Evolutionary conservation across 2,113 vertebrate species (phyloP), one percentile per base, ranked within the genome.

Genomic region (Gobio gobio): DNA sequence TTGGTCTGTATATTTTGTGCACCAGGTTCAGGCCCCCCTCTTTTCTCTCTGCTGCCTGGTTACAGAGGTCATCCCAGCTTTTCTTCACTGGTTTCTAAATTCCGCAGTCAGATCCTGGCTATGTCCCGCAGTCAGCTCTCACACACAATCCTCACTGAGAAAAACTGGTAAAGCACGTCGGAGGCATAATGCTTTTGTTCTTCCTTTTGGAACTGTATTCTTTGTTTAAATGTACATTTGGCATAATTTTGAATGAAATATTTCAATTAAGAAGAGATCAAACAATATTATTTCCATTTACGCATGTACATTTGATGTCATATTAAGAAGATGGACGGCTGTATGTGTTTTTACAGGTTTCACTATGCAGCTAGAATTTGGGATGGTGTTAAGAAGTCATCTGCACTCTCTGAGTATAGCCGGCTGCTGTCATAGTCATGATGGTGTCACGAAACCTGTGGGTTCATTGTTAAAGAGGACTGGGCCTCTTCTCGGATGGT

Each of bases 341-440:
- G 10, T 70, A 43, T 88, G 3, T 49, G 24, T 8, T 36, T 81
- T 22, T 40, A 26, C 88, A 98, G 97, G 97, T 97, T 98, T 90
- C 97, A 98, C 90, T 98, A 97, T 0, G 96, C 97, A 0, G 95
- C 97, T 76, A 95, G 96, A 36, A 98, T 98, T 92, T 98, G 97
- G 97, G 96, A 98, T 0, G 95, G 96, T 1, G 97, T 97, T 83
- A 97, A 97, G 70, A 98, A 98, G 87, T 97, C 97, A 2, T 96
- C 97, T 0, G 97, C 96, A 0, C 93, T 98, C 20, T 96, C 96
- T 0, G 97, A 98, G 86, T 98, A 98, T 91, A 97, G 97, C 90
- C 96, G 97, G 16, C 92, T 97, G 86, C 92, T 97, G 83, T 95
- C 95, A 36, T 97, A 93, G 47, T 8, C 40, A 29, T 16, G 18